These are phyloP conservation scores for Gonioctena quinquepunctata DNA, from an alignment of 1,140 invertebrate genomes.

Conservation along the genomic window DNA sequence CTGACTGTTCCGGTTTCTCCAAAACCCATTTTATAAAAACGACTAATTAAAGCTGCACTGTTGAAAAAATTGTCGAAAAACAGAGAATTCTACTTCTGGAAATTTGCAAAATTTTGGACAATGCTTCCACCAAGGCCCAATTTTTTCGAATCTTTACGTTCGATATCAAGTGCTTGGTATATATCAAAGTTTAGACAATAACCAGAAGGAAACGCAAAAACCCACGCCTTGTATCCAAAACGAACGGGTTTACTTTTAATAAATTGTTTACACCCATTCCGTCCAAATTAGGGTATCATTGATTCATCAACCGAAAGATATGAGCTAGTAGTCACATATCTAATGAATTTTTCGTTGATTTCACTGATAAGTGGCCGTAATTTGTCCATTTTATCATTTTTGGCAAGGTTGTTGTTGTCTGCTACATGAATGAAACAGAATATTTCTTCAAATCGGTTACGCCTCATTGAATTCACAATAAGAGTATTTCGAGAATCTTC, in stretches of 20 bases:
- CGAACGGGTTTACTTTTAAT: background rate
- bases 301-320: background rate
- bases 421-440: background rate
- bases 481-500: background rate
- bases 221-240: background rate
- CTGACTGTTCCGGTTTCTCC: background rate
- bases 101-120: background rate
- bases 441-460: constrained; percentile 4
- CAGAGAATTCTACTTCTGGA: background rate
- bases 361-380: background rate
- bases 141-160: too few relatives aligned
- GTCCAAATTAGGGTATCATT: background rate
- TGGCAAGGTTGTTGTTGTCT: background rate
- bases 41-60: background rate
- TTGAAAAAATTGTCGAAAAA: background rate
- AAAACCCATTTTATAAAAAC: background rate
- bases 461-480: background rate
- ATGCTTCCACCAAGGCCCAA: too few relatives aligned
- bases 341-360: background rate
- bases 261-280: background rate
- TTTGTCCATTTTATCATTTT: background rate
- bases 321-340: background rate
- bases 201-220: too few relatives aligned
- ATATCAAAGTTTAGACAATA: too few relatives aligned
- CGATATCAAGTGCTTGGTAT: too few relatives aligned